These are phyloP conservation scores for Bimastos eiseni DNA, from an alignment of 2,888 invertebrate genomes.

Conservation along the genomic window DNA sequence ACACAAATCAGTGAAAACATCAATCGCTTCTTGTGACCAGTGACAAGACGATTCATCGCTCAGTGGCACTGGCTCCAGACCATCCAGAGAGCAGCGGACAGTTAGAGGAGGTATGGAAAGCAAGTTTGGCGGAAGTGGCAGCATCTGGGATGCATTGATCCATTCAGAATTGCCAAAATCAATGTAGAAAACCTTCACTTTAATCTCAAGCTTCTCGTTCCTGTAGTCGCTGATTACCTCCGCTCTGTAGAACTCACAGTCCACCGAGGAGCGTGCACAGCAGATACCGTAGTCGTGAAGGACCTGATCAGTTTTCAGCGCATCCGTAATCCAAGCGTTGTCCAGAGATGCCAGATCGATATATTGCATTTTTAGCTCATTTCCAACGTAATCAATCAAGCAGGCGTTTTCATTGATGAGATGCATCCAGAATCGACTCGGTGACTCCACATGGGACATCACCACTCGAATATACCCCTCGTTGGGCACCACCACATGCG, in stretches of 20 bases:
- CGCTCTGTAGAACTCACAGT: conserved; percentile 76
- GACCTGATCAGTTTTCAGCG: not conserved
- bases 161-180: conserved; percentile 77
- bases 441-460: conserved; percentile 52
- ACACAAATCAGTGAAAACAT: conserved; percentile 29
- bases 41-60: not conserved
- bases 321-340: not conserved
- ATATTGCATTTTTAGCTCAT: conserved; percentile 47
- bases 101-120: not conserved
- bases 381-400: conserved; percentile 46
- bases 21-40: conserved; percentile 16
- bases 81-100: not conserved
- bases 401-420: conserved; percentile 46
- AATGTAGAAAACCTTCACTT: conserved; percentile 72
- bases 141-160: not conserved
- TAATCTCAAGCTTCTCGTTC: not conserved
- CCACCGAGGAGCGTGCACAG: conserved; percentile 79
- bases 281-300: conserved; percentile 73
- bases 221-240: conserved; percentile 67
- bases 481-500: not conserved
- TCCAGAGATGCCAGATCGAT: not conserved
- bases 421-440: conserved; percentile 53
- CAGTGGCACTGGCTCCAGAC: not conserved
- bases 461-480: conserved; percentile 43
- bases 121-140: not conserved